Percentiles rank a stretch among this genome's conserved stretches.
These are phyloP conservation scores for Rhipidura dahli DNA, from an alignment of 2,113 vertebrate species.

Conservation along the genomic window DNA sequence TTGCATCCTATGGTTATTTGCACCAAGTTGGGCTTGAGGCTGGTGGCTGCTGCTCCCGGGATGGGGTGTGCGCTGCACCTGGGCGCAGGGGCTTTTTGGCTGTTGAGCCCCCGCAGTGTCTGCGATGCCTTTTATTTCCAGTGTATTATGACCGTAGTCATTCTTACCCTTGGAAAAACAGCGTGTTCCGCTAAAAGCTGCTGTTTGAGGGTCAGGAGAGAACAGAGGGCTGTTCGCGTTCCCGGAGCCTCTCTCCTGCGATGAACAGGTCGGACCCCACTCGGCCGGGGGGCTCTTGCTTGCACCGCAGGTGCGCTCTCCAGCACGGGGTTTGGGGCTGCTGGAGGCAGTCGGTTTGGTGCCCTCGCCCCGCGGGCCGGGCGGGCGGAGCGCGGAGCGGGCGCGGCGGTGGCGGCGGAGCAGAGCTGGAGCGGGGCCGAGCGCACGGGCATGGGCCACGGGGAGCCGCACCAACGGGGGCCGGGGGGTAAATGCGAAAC, in stretches of 20 bases:
- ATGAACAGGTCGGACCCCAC: fast-evolving
- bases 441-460: neutral
- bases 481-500: fast-evolving
- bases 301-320: fast-evolving
- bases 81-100: too few relatives aligned
- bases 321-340: neutral
- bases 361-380: neutral
- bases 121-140: neutral
- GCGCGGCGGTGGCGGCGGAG: neutral
- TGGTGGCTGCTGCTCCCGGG: neutral
- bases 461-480: fast-evolving
- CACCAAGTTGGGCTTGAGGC: neutral
- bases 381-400: neutral
- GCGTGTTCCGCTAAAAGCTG: neutral
- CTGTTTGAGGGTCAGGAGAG: neutral
- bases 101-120: neutral
- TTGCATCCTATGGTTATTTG: neutral
- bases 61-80: fast-evolving
- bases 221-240: neutral
- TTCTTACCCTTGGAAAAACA: neutral
- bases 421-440: neutral
- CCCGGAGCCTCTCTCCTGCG: neutral
- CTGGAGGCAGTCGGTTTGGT: fast-evolving
- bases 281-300: neutral
- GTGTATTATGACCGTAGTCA: fast-evolving